Evolutionary conservation across 2,888 invertebrate species (phyloP).

Genomic region (Tridacna gigas): DNA sequence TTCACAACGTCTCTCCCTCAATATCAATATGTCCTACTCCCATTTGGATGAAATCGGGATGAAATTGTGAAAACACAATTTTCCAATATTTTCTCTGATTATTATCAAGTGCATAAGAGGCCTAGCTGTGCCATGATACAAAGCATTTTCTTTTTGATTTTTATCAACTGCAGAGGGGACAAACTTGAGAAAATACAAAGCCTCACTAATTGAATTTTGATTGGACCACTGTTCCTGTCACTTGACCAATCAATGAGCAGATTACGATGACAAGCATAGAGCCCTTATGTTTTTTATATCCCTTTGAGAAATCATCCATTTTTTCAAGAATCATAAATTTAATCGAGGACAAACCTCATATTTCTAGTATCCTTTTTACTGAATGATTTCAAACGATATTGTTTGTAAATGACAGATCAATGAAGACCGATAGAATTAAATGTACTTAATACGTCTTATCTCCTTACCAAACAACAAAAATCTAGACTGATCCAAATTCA

Average conservation of each 20-base stretch:
- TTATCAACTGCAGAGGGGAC: constrained; percentile 59
- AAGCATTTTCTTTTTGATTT: constrained; percentile 51
- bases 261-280: constrained; percentile 53
- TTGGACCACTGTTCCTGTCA: constrained; percentile 63
- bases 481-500: no score
- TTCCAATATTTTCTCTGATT: constrained; percentile 63
- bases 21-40: constrained; percentile 55
- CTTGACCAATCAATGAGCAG: constrained; percentile 59
- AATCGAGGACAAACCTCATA: no score
- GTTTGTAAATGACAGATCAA: no score
- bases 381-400: no score
- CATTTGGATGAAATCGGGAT: constrained; percentile 56
- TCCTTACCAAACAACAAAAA: no score
- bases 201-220: constrained; percentile 66
- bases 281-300: constrained; percentile 27
- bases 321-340: no score
- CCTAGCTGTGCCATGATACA: constrained; percentile 26
- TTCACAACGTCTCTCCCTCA: constrained; percentile 21
- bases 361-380: no score
- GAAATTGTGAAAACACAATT: constrained; percentile 64
- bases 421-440: no score
- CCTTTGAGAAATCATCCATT: no score
- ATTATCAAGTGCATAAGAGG: constrained; percentile 44
- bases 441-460: no score
- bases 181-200: constrained; percentile 59